A percentile compares a stretch with the other conserved stretches of the same genome.
Evolutionary conservation across 2,888 invertebrate species (phyloP).

Genomic region (Anticlea derivata): DNA sequence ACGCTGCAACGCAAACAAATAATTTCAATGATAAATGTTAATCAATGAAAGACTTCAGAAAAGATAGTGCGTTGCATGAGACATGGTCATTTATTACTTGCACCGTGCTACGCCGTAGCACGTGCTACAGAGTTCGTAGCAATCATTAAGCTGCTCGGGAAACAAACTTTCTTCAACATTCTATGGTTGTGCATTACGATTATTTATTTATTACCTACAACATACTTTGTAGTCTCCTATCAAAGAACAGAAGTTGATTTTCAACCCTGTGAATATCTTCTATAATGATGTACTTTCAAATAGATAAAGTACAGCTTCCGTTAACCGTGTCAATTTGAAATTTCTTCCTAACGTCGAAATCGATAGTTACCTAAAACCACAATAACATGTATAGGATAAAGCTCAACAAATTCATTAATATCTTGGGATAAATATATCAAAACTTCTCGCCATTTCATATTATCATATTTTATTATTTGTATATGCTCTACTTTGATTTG

Average conservation of each 20-base stretch:
- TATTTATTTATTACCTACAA: too few relatives aligned
- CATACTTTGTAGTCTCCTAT: too few relatives aligned
- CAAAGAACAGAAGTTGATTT: not conserved
- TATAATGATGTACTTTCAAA: not conserved
- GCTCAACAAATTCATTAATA: too few relatives aligned
- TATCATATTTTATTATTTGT: not conserved
- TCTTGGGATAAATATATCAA: not conserved
- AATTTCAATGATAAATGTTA: not conserved
- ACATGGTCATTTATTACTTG: slow-evolving; percentile 10
- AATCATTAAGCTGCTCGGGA: not conserved
- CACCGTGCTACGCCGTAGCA: slow-evolving; percentile 22
- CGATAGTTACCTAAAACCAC: not conserved
- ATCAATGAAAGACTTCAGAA: not conserved
- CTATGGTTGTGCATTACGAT: too few relatives aligned
- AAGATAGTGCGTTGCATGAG: slow-evolving; percentile 2
- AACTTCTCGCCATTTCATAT: slow-evolving; percentile 20
- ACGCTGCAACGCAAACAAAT: slow-evolving; percentile 8
- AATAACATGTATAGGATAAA: not conserved
- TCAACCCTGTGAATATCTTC: not conserved
- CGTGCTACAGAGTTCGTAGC: slow-evolving; percentile 17
- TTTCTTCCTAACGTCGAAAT: slow-evolving; percentile 12
- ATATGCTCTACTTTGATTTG: slow-evolving; percentile 10
- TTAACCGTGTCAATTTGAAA: slow-evolving; percentile 14
- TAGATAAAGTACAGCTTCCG: slow-evolving; percentile 7
- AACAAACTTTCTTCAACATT: not conserved